These are phyloP conservation scores for Alethe diademata DNA, from an alignment of 2,113 vertebrate species.

Conservation along the genomic window DNA sequence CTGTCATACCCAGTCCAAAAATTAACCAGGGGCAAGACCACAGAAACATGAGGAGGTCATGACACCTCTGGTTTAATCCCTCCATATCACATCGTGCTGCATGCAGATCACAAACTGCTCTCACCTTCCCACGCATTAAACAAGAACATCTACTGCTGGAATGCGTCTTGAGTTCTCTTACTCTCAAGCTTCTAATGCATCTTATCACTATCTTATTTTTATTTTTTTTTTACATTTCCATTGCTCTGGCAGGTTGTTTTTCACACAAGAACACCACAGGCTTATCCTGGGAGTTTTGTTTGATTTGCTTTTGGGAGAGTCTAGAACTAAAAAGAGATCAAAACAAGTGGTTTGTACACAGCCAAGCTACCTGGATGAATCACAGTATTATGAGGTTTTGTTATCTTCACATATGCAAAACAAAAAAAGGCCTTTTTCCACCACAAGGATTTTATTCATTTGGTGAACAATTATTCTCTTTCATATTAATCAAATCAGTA, in stretches of 20 bases:
- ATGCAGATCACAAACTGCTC: not conserved
- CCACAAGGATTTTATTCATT: not conserved
- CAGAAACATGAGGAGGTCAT: not conserved
- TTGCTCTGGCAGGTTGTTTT: not conserved
- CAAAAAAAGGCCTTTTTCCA: not conserved
- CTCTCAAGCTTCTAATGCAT: not conserved
- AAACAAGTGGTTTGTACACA: not conserved
- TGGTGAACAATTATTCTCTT: not conserved
- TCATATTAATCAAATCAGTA: not conserved
- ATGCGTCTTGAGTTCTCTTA: not conserved
- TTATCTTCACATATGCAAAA: not conserved
- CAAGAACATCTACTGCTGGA: not conserved
- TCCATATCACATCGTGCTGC: not conserved
- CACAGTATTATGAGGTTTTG: not conserved
- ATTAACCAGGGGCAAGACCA: not conserved
- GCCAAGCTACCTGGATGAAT: not conserved
- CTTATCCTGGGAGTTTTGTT: not conserved
- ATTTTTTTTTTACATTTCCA: not conserved
- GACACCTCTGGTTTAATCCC: not conserved
- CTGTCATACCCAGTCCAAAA: not conserved
- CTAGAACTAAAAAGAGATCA: not conserved
- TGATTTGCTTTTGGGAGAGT: not conserved
- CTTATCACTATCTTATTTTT: accelerated
- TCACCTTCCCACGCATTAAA: accelerated
- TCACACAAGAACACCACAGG: not conserved